Evolutionary conservation across 2,888 invertebrate genomes (phyloP).

Genomic region (Acanthosepion lycidas): DNA sequence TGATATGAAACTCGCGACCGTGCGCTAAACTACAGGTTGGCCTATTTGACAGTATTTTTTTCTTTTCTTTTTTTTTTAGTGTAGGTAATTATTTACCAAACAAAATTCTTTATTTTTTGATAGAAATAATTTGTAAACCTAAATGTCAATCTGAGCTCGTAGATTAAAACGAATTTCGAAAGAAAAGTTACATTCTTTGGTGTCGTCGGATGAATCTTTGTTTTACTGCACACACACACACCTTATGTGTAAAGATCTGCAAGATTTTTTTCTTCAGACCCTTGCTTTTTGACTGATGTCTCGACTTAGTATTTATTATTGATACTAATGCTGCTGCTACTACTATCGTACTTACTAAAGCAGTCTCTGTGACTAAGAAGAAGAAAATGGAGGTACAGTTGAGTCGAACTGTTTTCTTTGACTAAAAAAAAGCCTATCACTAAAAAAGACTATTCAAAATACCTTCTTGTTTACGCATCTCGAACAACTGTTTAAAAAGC

Average conservation of each 20-base stretch:
- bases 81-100: no score
- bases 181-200: no score
- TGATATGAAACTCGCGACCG: no score
- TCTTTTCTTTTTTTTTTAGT: no score
- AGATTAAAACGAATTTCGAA: no score
- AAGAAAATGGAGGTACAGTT: conserved; percentile 11
- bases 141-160: no score
- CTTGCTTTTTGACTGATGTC: not conserved
- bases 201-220: no score
- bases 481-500: not conserved
- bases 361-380: conserved; percentile 33
- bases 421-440: not conserved
- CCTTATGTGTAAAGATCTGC: not conserved
- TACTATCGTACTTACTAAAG: not conserved
- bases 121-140: no score
- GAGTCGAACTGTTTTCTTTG: not conserved
- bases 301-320: not conserved
- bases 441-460: not conserved
- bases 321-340: not conserved
- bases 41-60: no score
- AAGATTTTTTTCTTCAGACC: not conserved
- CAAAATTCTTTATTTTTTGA: no score
- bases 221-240: not conserved
- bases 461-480: not conserved
- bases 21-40: no score